phyloP scores from a whole-genome alignment of 2,888 invertebrate genomes.

The Caenorhabditis sp. region DNA sequence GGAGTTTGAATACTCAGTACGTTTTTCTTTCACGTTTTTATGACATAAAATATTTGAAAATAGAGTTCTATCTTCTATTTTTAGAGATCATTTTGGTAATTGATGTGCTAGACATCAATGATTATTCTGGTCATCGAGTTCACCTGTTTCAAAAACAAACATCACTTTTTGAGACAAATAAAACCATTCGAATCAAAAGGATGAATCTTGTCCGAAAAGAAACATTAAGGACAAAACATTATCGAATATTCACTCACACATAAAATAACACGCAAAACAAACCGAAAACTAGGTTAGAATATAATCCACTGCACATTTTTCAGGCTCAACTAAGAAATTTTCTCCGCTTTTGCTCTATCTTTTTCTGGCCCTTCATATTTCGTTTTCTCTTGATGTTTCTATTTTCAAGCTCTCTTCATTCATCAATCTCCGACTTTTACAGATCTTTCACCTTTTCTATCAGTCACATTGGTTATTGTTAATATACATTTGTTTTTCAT shows the following conservation, averaged over 20 bases:
- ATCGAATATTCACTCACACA: neutral
- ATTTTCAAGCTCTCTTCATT: neutral
- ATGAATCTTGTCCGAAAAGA: too few species aligned
- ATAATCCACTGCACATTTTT: slow-evolving; percentile 1
- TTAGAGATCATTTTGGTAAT: neutral
- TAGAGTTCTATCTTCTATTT: neutral
- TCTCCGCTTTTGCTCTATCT: neutral
- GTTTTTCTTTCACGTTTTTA: neutral
- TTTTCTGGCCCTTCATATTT: neutral
- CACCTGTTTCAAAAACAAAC: neutral
- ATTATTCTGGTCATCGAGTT: neutral
- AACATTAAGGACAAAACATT: neutral
- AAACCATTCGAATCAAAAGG: neutral
- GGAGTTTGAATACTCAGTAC: neutral
- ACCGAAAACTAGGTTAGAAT: neutral
- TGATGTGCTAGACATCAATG: neutral
- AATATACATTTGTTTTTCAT: neutral
- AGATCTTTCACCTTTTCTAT: too few species aligned
- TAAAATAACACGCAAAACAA: neutral
- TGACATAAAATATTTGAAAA: neutral
- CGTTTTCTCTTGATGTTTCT: neutral
- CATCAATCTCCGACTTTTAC: too few species aligned
- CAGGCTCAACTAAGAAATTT: neutral
- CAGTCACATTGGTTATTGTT: too few species aligned
- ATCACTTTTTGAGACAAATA: neutral